These are phyloP conservation scores for Arenaria interpres DNA, from an alignment of 2,113 vertebrate species.

Conservation along the genomic window DNA sequence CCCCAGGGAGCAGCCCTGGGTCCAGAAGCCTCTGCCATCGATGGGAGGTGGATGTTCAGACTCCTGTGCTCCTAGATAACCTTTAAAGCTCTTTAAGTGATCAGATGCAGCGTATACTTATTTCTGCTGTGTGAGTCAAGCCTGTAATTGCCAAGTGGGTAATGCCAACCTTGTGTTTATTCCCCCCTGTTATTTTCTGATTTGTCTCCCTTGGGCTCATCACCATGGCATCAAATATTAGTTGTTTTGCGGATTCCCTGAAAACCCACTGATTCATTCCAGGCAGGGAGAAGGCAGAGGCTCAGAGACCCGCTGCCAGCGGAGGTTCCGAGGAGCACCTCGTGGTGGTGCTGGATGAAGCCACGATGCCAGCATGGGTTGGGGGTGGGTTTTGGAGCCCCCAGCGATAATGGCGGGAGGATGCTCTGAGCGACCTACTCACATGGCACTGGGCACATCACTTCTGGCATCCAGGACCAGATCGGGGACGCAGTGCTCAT, in stretches of 20 bases:
- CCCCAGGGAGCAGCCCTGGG: background rate
- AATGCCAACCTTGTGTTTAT: background rate
- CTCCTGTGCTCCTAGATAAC: background rate
- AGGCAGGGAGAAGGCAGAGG: background rate
- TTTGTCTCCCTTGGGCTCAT: background rate
- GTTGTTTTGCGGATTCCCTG: background rate
- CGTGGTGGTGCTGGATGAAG: background rate
- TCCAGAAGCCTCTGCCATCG: background rate
- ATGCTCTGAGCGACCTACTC: conserved; percentile 6
- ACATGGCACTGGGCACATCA: conserved; percentile 88
- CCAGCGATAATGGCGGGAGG: background rate
- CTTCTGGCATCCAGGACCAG: conserved; percentile 86
- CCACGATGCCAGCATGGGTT: fast-evolving
- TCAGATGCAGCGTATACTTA: background rate
- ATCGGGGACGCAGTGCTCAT: conserved; percentile 92
- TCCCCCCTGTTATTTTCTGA: conserved; percentile 6
- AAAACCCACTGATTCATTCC: background rate
- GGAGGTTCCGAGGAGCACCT: background rate
- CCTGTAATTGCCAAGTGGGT: background rate
- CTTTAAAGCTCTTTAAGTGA: background rate
- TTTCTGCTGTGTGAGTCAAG: background rate
- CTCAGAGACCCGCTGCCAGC: background rate
- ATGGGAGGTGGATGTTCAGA: background rate
- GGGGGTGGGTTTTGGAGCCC: background rate
- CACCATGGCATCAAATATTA: background rate